Base-by-base conservation (phyloP, 2,113 vertebrate species). In the Pomatostomus ruficeps region DNA sequence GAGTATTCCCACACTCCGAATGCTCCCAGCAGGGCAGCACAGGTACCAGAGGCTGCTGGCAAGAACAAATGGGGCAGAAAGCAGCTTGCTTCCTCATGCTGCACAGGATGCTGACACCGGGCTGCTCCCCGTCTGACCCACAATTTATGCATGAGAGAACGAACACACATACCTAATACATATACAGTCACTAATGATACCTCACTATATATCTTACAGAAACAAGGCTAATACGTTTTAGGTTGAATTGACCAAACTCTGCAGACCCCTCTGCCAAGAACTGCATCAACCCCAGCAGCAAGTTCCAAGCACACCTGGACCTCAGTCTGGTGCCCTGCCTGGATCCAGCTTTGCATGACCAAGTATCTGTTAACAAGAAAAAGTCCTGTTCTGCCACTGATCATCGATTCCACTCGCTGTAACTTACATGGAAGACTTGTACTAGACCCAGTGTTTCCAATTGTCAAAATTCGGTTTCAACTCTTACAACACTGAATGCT, bases 31-130 rank as follows among this genome's bases (percentile, higher is more conserved):
- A 75, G 51, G 33, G 52, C 55, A 62, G 70, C 33, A 29, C 48
- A 77, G 61, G 76, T 68, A 76, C 36, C 20, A 10, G 33, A 0
- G 9, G 13, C 42, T 73, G 66, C 65, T 57, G 78, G 29, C 43
- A 68, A n/a, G 46, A 21, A 36, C 62, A 65, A 36, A 70, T 5
- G 28, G 61, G 40, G 6, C 0, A 31, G 33, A 77, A 67, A 45
- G 52, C 45, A 59, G 28, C 19, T 20, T 23, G 42, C n/a, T 45
- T 36, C 31, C 29, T 65, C 8, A 0, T 57, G 42, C 59, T 62
- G 10, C 31, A 17, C 4, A 6, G 35, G n/a, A 17, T 9, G 17
- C 1, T 20, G 68, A 28, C 4, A 1, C 4, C 23, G 2, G n/a
- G 58, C 40, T 83, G 52, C 49, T 59, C 42, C 11, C 21, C 49